phyloP scores from a whole-genome alignment of 2,888 invertebrate species.

The Apomyelois bistriatella region DNA sequence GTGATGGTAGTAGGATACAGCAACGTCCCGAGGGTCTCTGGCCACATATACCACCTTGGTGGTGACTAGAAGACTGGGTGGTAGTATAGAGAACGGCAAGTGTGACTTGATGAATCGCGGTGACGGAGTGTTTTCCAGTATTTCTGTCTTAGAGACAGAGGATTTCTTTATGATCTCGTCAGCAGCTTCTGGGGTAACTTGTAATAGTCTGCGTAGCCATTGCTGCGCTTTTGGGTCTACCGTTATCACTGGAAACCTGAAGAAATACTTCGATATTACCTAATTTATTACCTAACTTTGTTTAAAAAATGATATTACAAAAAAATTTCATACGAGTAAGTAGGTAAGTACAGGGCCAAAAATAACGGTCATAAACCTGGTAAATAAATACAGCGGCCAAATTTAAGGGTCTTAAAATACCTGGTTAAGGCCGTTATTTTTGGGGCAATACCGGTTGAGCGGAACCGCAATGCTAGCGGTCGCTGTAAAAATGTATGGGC shows the following conservation, averaged over 20 bases:
- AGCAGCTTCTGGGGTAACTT: slow-evolving; percentile 14
- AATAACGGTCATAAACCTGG: too few relatives aligned
- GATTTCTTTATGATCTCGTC: slow-evolving; percentile 20
- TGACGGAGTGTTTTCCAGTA: slow-evolving; percentile 33
- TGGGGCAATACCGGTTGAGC: too few relatives aligned
- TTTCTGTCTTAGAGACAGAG: slow-evolving; percentile 27
- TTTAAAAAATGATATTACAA: too few relatives aligned
- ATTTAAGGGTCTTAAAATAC: too few relatives aligned
- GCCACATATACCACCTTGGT: slow-evolving; percentile 82
- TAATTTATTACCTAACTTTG: too few relatives aligned
- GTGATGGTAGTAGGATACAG: slow-evolving; percentile 88
- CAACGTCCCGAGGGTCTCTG: slow-evolving; percentile 86
- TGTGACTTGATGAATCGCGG: slow-evolving; percentile 60
- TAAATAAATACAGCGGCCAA: too few relatives aligned
- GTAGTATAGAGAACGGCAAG: slow-evolving; percentile 7
- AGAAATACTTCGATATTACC: too few relatives aligned
- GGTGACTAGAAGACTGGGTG: slow-evolving; percentile 14
- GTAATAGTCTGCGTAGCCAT: not conserved
- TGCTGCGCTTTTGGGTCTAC: not conserved
- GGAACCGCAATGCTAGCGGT: too few relatives aligned
- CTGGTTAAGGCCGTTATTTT: too few relatives aligned
- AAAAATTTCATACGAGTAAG: too few relatives aligned
- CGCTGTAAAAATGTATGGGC: too few relatives aligned
- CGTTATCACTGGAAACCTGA: not conserved
- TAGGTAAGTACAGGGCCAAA: too few relatives aligned